Base-by-base conservation (phyloP, 2,797 vertebrate genomes). In the Falco berigora region DNA sequence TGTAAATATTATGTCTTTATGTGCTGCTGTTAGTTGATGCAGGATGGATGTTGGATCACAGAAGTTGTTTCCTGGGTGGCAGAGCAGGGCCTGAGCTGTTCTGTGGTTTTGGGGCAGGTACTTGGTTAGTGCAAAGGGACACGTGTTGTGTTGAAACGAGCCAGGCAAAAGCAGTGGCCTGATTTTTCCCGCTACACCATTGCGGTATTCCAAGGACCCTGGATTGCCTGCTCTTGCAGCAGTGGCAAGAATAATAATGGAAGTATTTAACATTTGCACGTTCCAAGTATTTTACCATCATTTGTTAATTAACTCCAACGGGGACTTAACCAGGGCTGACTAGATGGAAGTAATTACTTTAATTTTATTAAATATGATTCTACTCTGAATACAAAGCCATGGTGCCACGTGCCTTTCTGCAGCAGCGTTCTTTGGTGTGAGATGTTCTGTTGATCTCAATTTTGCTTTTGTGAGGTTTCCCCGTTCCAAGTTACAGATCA, bases 341-440 rank as follows among this genome's bases (percentile, higher is more conserved):
- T 90, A 84, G 82, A 75, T 72, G 53, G 69, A 78, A 63, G 77
- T 85, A 95, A 96, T 96, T 96, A 88, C 44, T 93, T 86, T 82
- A 92, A 91, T 87, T 88, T 75, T 86, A 58, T 95, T 95, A 93
- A 82, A 49, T 85, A 67, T 0, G 3, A 74, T 71, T 86, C 25
- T 46, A 1, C 24, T 67, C 49, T 86, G 85, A 67, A 84, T 68
- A 79, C 62, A 81, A 63, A 96, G 82, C 34, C n/a, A 9, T 53
- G 2, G 0, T 42, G 53, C 27, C 58, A 18, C 1, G 30, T 82
- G 69, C 16, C 6, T 61, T 67, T 88, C 58, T 66, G 22, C 17
- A 50, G 85, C 66, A 68, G 63, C 27, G 1, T 79, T 79, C 47
- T 49, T 87, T 53, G 68, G 28, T 49, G 10, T 21, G 69, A 14